These are phyloP conservation scores for Cynoglossus semilaevis DNA, from an alignment of 2,113 vertebrate species.

Conservation along the genomic window DNA sequence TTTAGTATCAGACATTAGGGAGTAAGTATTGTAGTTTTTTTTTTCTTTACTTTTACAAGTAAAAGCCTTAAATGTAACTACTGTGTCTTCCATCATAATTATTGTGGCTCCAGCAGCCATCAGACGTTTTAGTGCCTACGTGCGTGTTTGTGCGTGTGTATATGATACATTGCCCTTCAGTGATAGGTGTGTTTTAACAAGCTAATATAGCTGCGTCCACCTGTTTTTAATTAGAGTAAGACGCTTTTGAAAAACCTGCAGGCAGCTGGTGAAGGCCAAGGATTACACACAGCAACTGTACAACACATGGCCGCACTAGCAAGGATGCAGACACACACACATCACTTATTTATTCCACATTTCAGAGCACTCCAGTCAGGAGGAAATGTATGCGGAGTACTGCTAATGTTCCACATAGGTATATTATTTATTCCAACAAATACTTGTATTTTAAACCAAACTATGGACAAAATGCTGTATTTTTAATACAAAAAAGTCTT, in stretches of 20 bases:
- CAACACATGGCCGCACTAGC: slow-evolving; percentile 52
- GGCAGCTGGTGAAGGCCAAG: slow-evolving; percentile 57
- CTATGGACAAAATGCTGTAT: too few species aligned
- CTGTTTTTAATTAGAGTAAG: slow-evolving; percentile 65
- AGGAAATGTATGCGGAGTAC: slow-evolving; percentile 24
- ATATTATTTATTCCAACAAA: too few species aligned
- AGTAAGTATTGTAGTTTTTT: slow-evolving; percentile 4
- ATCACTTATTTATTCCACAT: slow-evolving; percentile 13
- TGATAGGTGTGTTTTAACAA: slow-evolving; percentile 68
- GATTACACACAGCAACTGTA: slow-evolving; percentile 53
- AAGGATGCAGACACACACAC: slow-evolving; percentile 11
- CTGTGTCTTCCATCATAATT: slow-evolving; percentile 37
- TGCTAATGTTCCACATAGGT: too few species aligned
- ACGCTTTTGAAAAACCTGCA: slow-evolving; percentile 47
- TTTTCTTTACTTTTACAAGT: not conserved
- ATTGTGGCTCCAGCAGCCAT: slow-evolving; percentile 32
- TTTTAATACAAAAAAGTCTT: too few species aligned
- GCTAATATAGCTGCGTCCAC: slow-evolving; percentile 65
- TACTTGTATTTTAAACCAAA: too few species aligned
- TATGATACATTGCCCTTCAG: slow-evolving; percentile 19
- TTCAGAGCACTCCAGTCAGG: slow-evolving; percentile 9
- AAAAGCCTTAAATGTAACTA: slow-evolving; percentile 23
- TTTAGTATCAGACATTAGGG: slow-evolving; percentile 2
- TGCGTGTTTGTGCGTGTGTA: not conserved
- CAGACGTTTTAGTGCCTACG: slow-evolving; percentile 12